Evolutionary conservation across 2,888 invertebrate genomes (phyloP).

Genomic region (Branchellion lobata): DNA sequence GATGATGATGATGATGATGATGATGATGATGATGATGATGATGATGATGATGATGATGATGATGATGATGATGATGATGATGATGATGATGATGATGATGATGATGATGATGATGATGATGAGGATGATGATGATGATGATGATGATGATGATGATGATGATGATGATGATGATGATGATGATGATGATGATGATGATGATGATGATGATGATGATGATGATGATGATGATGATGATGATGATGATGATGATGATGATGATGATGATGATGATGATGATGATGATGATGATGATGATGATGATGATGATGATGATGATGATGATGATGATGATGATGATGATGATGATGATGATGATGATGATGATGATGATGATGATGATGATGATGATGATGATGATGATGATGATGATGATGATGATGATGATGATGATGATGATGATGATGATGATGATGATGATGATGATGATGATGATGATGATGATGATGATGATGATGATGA

Average conservation of each 20-base stretch:
- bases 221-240: neutral
- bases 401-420: slow-evolving; percentile 13
- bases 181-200: neutral
- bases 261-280: slow-evolving; percentile 20
- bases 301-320: slow-evolving; percentile 30
- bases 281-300: slow-evolving; percentile 9
- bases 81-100: neutral
- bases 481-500: slow-evolving; percentile 1
- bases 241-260: slow-evolving; percentile 19
- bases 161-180: slow-evolving; percentile 15
- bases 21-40: slow-evolving; percentile 2
- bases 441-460: neutral
- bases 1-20: neutral
- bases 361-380: slow-evolving; percentile 27
- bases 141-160: neutral
- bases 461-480: neutral
- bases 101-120: no score
- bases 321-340: neutral
- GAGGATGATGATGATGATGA: slow-evolving; percentile 2
- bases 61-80: neutral
- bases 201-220: neutral
- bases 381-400: neutral
- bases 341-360: slow-evolving; percentile 32
- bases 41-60: slow-evolving; percentile 6
- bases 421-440: neutral